Base-by-base conservation (phyloP, 2,797 vertebrate genomes). In the Eurystomus glaucurus region DNA sequence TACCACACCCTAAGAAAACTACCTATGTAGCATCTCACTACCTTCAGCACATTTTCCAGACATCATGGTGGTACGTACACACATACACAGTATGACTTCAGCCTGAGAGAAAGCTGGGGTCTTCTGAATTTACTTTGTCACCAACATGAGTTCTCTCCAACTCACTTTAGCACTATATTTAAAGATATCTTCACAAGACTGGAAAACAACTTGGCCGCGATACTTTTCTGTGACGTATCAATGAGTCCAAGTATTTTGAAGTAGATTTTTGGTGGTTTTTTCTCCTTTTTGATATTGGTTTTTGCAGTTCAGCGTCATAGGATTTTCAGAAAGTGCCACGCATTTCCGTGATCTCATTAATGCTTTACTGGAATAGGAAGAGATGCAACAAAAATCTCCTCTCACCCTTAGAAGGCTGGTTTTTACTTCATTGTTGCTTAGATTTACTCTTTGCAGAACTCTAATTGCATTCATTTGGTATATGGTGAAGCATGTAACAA, bases 231-330 rank as follows among this genome's bases (percentile, higher is more conserved):
- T 22, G 19, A 58, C 3, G 6, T 28, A 80, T 13, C 43, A 71
- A 45, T 1, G 3, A 83, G 7, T 15, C 9, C 25, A 88, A 66
- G 14, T 45, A 78, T 23, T 88, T 37, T 16, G 5, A 25, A 69
- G 5, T 0, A 1, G 23, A 37, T 31, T 41, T n/a, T n/a, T 18
- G 31, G 10, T n/a, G n/a, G 11, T 11, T 21, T n/a, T 43, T 11
- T 6, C 19, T 31, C 20, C 26, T 31, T 68, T 26, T 74, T 58
- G n/a, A 75, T 71, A 48, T 61, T 41, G 29, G 20, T 66, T 33
- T 75, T 88, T 0, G 1, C 19, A 37, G 33, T 26, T 74, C 33
- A 62, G 33, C 0, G 0, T 37, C 14, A 58, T 0, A 57, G 11
- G 17, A 35, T 50, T 68, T 84, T 45, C 31, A 70, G 15, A 23